Percentiles rank a stretch among this genome's conserved stretches.
phyloP scores from a whole-genome alignment of 1,140 invertebrate species.

The Aphis gossypii region DNA sequence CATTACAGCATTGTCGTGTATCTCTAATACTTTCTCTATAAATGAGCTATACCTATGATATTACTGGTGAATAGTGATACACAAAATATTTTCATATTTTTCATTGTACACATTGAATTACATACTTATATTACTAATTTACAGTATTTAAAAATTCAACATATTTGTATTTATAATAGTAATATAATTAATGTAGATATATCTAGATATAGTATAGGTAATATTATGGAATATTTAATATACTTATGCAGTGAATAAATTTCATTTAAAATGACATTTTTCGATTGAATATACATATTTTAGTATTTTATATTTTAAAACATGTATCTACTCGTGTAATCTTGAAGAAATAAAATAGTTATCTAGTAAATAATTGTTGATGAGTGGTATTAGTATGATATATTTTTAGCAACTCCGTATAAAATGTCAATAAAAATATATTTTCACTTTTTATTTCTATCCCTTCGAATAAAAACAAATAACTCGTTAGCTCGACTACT shows the following conservation, averaged over 20 bases:
- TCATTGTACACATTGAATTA: neutral
- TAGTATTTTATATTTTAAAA: neutral
- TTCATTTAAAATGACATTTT: neutral
- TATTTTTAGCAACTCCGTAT: neutral
- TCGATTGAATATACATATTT: neutral
- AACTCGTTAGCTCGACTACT: neutral
- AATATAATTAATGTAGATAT: neutral
- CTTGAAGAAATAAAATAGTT: neutral
- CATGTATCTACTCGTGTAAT: neutral
- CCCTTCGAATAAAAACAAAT: neutral
- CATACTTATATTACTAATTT: neutral
- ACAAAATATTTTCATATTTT: neutral
- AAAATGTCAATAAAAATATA: neutral
- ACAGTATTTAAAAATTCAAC: neutral
- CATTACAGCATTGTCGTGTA: neutral
- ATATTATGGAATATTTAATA: neutral
- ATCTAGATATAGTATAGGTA: neutral
- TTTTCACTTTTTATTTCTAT: neutral
- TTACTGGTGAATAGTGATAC: neutral
- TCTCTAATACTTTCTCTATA: conserved; percentile 7
- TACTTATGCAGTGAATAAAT: neutral
- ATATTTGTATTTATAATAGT: neutral
- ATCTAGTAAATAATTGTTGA: neutral
- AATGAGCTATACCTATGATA: neutral
- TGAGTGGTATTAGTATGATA: neutral